These are phyloP conservation scores for Drymodes brunneopygia DNA, from an alignment of 2,113 vertebrate genomes.

Conservation along the genomic window DNA sequence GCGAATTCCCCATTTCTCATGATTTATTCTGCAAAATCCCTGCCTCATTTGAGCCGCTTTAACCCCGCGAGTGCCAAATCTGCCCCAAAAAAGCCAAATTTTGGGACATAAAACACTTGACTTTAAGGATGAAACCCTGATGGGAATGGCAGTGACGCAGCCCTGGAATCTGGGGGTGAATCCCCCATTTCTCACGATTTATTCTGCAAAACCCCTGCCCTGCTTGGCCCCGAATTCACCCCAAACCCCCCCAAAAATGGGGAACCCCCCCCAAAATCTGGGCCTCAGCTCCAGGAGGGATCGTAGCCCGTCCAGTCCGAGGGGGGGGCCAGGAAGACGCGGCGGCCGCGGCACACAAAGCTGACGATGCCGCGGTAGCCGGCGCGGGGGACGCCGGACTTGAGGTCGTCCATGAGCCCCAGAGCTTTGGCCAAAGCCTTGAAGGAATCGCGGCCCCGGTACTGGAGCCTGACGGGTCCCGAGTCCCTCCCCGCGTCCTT, in stretches of 20 bases:
- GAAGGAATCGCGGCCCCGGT: conserved; percentile 85
- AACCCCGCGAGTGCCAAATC: too few relatives aligned
- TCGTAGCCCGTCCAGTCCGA: conserved; percentile 88
- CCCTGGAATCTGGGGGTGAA: neutral
- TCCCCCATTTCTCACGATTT: neutral
- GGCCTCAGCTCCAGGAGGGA: conserved; percentile 82
- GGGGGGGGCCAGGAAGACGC: conserved; percentile 87
- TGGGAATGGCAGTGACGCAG: neutral
- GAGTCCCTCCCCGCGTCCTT: conserved; percentile 59
- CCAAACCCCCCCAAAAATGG: neutral
- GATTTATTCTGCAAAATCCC: neutral
- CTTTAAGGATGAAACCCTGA: fast-evolving
- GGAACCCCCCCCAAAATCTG: fast-evolving
- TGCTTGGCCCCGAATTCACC: neutral
- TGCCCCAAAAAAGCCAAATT: neutral
- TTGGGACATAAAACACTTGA: fast-evolving
- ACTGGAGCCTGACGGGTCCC: conserved; percentile 84
- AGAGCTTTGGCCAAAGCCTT: conserved; percentile 88
- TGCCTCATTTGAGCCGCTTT: neutral
- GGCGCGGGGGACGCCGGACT: conserved; percentile 90
- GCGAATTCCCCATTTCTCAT: too few relatives aligned
- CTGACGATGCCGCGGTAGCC: conserved; percentile 91
- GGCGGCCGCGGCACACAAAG: conserved; percentile 82
- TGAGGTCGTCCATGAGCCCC: conserved; percentile 93
- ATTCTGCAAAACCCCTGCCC: neutral